Base-by-base conservation (phyloP, 1,140 invertebrate species). In the Musca domestica region DNA sequence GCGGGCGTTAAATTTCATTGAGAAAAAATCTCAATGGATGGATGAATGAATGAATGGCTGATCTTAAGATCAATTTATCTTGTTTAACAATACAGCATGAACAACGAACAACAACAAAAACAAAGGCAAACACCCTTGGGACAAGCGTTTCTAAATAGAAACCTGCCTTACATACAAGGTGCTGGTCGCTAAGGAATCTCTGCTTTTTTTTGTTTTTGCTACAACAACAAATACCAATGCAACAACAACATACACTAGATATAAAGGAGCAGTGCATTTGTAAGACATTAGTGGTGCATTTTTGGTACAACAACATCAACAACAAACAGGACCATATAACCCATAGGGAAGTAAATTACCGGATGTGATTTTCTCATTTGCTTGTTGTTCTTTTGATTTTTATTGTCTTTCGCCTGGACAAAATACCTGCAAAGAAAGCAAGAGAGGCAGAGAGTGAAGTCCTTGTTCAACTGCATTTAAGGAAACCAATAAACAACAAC, bases 361-460 rank as follows among this genome's bases (percentile, higher is more conserved):
- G 77, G 77, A 78, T 78, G 77, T 78, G 76, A 75, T 78, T 74
- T 78, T 76, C 76, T 78, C 74, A 78, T 78, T 76, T 73, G 69
- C 73, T 74, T 47, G 72, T 76, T 73, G 70, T 76, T 74, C 73
- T 78, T 77, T 78, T 73, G 47, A 67, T 70, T 69, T 68, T 47
- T 64, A 67, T 73, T 65, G 63, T 56, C 67, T 72, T 64, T 73
- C 70, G 76, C 77, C 70, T 30, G 27, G 27, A 30, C 27, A 41
- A 41, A 41, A 41, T 2, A 7, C 34, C 2, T 12, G 12, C 6
- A 41, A 12, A 41, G 34, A 41, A 41, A 41, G 34, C 6, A 12
- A 41, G 34, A 5, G 34, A 41, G 12, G 27, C 3, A 30, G 34
- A 41, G 34, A 41, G 34, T 77, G 73, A 74, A 77, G 76, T 58